Evolutionary conservation across 53 echinoderm and acorn worm genomes (phyloP).

Genomic region (Apostichopus leukothele): DNA sequence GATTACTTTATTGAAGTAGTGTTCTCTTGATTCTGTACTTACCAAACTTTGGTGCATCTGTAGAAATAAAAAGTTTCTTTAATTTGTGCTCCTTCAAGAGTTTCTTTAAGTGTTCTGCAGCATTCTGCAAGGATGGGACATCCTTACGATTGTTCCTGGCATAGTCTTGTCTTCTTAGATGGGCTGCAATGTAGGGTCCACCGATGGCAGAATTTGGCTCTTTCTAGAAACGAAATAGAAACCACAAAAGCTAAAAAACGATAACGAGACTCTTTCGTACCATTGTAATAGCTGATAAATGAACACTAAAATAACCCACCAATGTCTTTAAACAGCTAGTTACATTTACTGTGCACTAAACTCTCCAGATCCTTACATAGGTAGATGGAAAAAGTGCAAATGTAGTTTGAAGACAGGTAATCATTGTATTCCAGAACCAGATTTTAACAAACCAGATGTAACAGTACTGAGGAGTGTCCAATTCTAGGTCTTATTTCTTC

Average conservation of each 20-base stretch:
- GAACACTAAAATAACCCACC: not conserved
- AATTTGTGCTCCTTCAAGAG: slow-evolving; percentile 67
- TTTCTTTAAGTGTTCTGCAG: slow-evolving; percentile 71
- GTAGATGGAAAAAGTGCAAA: too few species aligned
- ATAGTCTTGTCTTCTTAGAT: slow-evolving; percentile 85
- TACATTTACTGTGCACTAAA: too few species aligned
- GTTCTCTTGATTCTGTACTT: not conserved
- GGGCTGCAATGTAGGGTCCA: slow-evolving; percentile 88
- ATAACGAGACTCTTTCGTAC: not conserved
- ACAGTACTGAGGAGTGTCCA: too few species aligned
- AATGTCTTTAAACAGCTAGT: too few species aligned
- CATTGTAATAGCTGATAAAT: not conserved
- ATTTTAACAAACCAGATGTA: too few species aligned
- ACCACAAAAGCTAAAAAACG: too few species aligned
- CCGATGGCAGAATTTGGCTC: slow-evolving; percentile 72
- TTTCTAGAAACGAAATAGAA: slow-evolving; percentile 56
- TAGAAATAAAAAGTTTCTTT: slow-evolving; percentile 78
- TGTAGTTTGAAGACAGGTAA: too few species aligned
- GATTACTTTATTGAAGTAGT: too few species aligned
- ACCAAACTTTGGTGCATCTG: slow-evolving; percentile 91
- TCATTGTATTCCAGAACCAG: too few species aligned
- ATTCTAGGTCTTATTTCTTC: too few species aligned
- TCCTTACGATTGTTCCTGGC: slow-evolving; percentile 79
- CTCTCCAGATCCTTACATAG: too few species aligned
- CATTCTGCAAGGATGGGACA: slow-evolving; percentile 77